Percentiles rank a stretch among this genome's conserved stretches.
Evolutionary conservation across 2,888 invertebrate genomes (phyloP).

Genomic region (Drosophila gaucha): DNA sequence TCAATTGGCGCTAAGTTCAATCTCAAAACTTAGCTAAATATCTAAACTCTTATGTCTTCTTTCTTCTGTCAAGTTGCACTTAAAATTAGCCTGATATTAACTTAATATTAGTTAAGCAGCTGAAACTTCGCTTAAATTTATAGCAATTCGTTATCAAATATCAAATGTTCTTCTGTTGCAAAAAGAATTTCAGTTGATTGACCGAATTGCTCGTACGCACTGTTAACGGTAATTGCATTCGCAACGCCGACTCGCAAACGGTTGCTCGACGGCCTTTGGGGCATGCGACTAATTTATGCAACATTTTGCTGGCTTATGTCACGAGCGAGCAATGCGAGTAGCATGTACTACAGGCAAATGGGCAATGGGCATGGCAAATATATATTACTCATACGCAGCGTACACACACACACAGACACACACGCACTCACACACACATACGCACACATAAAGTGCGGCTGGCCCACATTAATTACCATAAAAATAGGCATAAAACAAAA

Average conservation of each 20-base stretch:
- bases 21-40: too few species aligned
- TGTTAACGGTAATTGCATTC: slow-evolving; percentile 35
- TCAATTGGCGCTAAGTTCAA: too few species aligned
- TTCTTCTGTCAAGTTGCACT: too few species aligned
- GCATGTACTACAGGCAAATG: slow-evolving; percentile 6
- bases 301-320: slow-evolving; percentile 37
- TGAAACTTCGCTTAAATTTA: too few species aligned
- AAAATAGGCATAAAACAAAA: slow-evolving; percentile 56
- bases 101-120: too few species aligned
- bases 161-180: neutral
- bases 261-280: neutral
- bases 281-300: slow-evolving; percentile 37
- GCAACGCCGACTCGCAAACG: slow-evolving; percentile 8
- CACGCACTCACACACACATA: slow-evolving; percentile 13
- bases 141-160: too few species aligned
- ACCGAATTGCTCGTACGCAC: slow-evolving; percentile 53
- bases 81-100: too few species aligned
- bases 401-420: slow-evolving; percentile 24
- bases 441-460: slow-evolving; percentile 14
- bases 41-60: too few species aligned
- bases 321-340: slow-evolving; percentile 14
- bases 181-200: slow-evolving; percentile 8
- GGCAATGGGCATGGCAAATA: slow-evolving; percentile 22
- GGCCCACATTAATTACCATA: slow-evolving; percentile 77
- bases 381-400: slow-evolving; percentile 67